A percentile compares a stretch with the other conserved stretches of the same genome.
Evolutionary conservation across 2,113 vertebrate genomes (phyloP).

Genomic region (Sclerurus mexicanus): DNA sequence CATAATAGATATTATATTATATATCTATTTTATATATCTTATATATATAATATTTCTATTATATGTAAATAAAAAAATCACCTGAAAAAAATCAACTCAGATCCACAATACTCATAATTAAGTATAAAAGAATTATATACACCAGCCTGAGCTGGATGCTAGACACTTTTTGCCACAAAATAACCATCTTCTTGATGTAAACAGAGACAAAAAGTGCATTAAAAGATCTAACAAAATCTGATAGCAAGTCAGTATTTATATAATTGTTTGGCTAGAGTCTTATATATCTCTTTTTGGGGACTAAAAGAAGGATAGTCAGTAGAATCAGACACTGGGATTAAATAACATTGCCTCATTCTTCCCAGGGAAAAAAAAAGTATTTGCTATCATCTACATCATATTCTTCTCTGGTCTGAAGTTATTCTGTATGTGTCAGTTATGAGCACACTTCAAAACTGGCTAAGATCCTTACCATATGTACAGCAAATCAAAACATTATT

Average conservation of each 20-base stretch:
- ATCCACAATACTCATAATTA: neutral
- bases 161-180: neutral
- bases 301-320: neutral
- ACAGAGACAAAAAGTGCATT: neutral
- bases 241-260: neutral
- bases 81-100: neutral
- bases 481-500: neutral
- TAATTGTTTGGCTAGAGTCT: neutral
- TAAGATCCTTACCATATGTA: neutral
- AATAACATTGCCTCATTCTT: neutral
- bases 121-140: neutral
- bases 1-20: neutral
- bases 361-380: neutral
- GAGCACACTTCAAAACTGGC: neutral
- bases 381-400: neutral
- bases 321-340: neutral
- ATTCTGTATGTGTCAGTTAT: neutral
- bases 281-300: accelerated
- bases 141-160: neutral
- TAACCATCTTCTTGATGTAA: neutral
- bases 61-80: neutral
- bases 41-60: neutral
- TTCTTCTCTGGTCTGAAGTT: neutral
- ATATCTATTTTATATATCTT: neutral
- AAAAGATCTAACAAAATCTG: neutral